Evolutionary conservation across 2,888 invertebrate genomes (phyloP).

Genomic region (Drymonia ruficornis): DNA sequence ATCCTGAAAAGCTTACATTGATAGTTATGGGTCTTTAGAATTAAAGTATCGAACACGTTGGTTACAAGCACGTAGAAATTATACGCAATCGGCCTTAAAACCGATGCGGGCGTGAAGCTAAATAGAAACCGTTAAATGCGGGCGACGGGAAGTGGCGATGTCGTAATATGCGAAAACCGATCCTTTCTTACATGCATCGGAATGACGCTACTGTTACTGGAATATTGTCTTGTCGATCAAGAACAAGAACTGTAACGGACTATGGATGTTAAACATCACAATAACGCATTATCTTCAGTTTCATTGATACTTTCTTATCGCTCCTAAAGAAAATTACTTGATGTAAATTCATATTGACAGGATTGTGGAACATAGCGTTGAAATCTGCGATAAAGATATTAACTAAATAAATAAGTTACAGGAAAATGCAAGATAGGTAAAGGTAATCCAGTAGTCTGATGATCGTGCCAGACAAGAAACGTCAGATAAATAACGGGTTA

Average conservation of each 20-base stretch:
- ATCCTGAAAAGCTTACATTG: no score
- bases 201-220: constrained; percentile 24
- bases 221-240: constrained; percentile 24
- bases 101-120: constrained; percentile 35
- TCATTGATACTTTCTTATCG: no score
- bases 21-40: neutral
- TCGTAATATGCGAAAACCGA: constrained; percentile 27
- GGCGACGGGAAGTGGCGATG: constrained; percentile 48
- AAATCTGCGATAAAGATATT: no score
- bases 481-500: no score
- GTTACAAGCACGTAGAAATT: neutral
- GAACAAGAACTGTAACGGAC: neutral
- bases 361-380: no score
- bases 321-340: neutral
- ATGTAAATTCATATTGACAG: neutral
- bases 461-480: no score
- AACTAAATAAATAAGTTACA: no score
- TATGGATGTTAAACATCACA: neutral
- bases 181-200: constrained; percentile 28
- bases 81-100: constrained; percentile 28
- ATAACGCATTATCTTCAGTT: neutral
- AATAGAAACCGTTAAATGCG: constrained; percentile 42
- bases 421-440: no score
- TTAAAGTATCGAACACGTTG: neutral
- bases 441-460: no score